Evolutionary conservation across 2,113 vertebrate species (phyloP), one percentile per base, ranked within the genome.

Genomic region (Dunckerocampus dactyliophorus): DNA sequence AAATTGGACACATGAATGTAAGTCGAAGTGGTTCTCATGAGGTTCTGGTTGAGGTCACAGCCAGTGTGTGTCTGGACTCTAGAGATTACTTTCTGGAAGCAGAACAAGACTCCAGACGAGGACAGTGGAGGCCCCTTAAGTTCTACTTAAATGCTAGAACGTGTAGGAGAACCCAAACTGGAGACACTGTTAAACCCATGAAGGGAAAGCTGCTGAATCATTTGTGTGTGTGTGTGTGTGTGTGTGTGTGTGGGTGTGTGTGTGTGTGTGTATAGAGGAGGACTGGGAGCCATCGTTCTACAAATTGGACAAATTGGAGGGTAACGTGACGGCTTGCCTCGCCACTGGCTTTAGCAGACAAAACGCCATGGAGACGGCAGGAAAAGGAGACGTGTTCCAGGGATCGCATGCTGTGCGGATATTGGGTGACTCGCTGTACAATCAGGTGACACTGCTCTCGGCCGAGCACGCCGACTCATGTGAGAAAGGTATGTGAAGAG

Each of bases 261-360:
- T n/a, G n/a, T n/a, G 9, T 12, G 48, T 20, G 20, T 14, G 7
- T 55, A 12, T 20, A 55, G 53, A 12, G 53, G 12, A 39, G 31
- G 53, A 39, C 1, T 12, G 39, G 34, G 34, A 19, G 53, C 53
- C 53, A 1, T 55, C 53, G 6, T 55, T 55, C 31, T 55, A 39
- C 53, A 55, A 55, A 55, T n/a, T n/a, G n/a, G n/a, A n/a, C n/a
- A n/a, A n/a, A n/a, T 9, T 55, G n/a, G 34, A 55, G 53, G 10
- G 53, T 16, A 39, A 55, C 16, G 17, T 19, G 34, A 39, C 11
- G 8, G 53, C 53, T 14, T 55, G 53, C 19, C 53, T 55, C n/a
- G 53, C 53, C 53, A 3, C 31, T 34, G 34, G 34, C 53, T 55
- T 39, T 34, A 39, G 53, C 12, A n/a, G n/a, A 15, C 53, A 14